phyloP scores from a whole-genome alignment of 2,888 invertebrate species.

The Heteropelma amictum region DNA sequence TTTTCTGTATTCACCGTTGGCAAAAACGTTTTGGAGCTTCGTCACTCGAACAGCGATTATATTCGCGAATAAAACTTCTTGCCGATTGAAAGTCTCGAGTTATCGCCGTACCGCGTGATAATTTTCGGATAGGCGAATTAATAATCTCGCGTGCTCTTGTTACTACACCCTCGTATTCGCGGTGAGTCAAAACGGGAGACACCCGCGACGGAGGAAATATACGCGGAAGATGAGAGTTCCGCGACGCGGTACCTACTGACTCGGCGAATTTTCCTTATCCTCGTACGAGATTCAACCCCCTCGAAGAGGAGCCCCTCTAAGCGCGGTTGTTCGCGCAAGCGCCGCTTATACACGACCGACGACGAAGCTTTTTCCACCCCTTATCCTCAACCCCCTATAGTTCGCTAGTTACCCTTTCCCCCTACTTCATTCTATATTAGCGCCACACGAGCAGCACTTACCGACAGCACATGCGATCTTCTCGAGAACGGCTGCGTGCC shows the following conservation, averaged over 20 bases:
- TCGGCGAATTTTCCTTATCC: slow-evolving; percentile 69
- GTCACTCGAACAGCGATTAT: too few relatives aligned
- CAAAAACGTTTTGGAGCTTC: too few relatives aligned
- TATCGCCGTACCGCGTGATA: not conserved
- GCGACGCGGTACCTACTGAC: slow-evolving; percentile 75
- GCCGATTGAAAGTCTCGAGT: too few relatives aligned
- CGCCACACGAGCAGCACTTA: slow-evolving; percentile 17
- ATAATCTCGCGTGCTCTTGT: too few relatives aligned
- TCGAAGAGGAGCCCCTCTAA: slow-evolving; percentile 45
- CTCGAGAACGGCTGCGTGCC: not conserved
- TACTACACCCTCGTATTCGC: slow-evolving; percentile 36
- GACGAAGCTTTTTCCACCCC: slow-evolving; percentile 47
- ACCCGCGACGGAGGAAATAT: slow-evolving; percentile 41
- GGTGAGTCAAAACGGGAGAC: slow-evolving; percentile 50
- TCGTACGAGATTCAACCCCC: slow-evolving; percentile 65
- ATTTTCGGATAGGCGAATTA: too few relatives aligned
- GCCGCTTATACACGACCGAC: slow-evolving; percentile 61
- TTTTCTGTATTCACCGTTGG: too few relatives aligned
- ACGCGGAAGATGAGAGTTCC: slow-evolving; percentile 53
- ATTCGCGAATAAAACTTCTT: too few relatives aligned
- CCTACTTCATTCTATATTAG: not conserved
- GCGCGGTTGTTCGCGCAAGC: slow-evolving; percentile 70
- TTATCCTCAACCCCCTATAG: slow-evolving; percentile 8
- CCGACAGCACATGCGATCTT: slow-evolving; percentile 10
- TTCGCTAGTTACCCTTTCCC: not conserved